Percentiles rank a stretch among this genome's conserved stretches.
Conservation (phyloP, 2,113 vertebrate genomes). For the Rhinoptilus africanus region DNA sequence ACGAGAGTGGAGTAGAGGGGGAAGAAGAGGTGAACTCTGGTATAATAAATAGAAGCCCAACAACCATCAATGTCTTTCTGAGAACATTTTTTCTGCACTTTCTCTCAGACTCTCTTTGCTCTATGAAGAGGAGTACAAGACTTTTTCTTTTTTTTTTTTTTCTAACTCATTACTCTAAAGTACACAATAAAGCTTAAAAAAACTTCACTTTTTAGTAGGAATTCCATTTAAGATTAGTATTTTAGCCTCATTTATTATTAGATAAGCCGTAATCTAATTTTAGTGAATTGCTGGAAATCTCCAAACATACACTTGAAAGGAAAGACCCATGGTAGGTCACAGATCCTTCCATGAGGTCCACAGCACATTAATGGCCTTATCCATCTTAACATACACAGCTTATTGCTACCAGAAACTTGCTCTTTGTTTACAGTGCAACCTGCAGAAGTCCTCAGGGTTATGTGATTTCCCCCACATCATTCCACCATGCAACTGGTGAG, state of each 20-base stretch:
- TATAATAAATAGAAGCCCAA: background rate
- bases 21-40: background rate
- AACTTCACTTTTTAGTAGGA: background rate
- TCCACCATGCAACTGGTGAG: background rate
- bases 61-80: background rate
- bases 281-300: background rate
- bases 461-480: fast-evolving
- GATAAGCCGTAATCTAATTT: background rate
- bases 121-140: background rate
- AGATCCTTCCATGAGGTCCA: background rate
- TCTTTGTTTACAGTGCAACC: background rate
- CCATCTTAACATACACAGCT: background rate
- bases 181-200: background rate
- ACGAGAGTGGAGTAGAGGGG: no score
- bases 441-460: background rate
- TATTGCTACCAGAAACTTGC: background rate
- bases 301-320: background rate
- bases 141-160: background rate
- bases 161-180: background rate
- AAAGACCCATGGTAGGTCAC: background rate
- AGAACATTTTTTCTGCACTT: background rate
- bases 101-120: background rate
- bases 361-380: background rate
- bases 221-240: background rate
- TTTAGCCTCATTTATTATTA: background rate